A percentile compares a stretch with the other conserved stretches of the same genome.
Conservation (phyloP, 2,888 invertebrate species). For the Sminthurides aquaticus region DNA sequence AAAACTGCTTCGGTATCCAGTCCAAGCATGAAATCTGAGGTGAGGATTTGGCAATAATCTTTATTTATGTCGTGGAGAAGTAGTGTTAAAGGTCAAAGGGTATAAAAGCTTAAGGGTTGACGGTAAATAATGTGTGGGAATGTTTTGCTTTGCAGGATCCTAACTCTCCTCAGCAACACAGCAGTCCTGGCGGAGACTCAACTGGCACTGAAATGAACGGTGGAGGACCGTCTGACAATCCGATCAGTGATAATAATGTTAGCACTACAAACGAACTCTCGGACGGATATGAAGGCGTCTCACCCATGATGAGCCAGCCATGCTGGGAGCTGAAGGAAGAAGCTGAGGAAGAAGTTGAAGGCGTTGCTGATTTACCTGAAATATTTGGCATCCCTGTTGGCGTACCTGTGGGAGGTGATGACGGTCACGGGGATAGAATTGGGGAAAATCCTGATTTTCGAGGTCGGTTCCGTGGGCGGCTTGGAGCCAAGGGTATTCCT, state of each 20-base stretch:
- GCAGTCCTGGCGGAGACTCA: slow-evolving; percentile 49
- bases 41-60: slow-evolving; percentile 39
- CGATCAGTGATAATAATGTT: slow-evolving; percentile 52
- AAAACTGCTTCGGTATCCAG: slow-evolving; percentile 71
- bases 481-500: slow-evolving; percentile 54
- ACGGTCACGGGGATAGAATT: slow-evolving; percentile 25
- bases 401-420: slow-evolving; percentile 27
- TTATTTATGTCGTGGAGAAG: no score
- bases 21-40: slow-evolving; percentile 82
- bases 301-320: slow-evolving; percentile 32
- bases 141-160: slow-evolving; percentile 50
- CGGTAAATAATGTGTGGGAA: background rate
- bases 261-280: slow-evolving; percentile 46
- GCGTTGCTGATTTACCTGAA: slow-evolving; percentile 38
- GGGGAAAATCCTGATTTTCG: slow-evolving; percentile 29
- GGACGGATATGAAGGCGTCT: slow-evolving; percentile 42
- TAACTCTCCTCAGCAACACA: slow-evolving; percentile 57
- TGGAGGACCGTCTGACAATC: slow-evolving; percentile 47
- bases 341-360: slow-evolving; percentile 44
- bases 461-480: slow-evolving; percentile 47
- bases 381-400: slow-evolving; percentile 38
- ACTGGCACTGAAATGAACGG: slow-evolving; percentile 43
- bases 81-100: no score
- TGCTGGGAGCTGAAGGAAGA: slow-evolving; percentile 45
- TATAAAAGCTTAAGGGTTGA: no score